Evolutionary conservation across 2,888 invertebrate species (phyloP).

Genomic region (Beris morrisii): DNA sequence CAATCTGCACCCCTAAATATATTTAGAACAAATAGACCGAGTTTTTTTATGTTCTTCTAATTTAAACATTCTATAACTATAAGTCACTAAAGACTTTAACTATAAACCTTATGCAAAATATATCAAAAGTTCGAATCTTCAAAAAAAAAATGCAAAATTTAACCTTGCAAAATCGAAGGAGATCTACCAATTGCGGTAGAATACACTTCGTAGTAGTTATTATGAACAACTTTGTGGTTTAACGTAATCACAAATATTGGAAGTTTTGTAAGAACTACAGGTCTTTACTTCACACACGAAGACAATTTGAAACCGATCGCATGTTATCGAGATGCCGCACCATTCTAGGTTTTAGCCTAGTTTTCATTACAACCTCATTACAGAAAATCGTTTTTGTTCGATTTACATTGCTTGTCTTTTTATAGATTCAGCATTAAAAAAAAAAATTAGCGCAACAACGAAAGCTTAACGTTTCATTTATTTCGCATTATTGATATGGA

Average conservation of each 20-base stretch:
- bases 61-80: too few species aligned
- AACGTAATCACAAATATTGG: constrained; percentile 8
- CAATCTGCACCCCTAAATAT: too few species aligned
- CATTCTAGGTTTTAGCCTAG: constrained; percentile 19
- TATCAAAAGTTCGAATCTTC: background rate
- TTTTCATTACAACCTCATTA: background rate
- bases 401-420: background rate
- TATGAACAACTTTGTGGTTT: constrained; percentile 19
- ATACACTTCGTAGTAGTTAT: background rate
- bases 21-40: too few species aligned
- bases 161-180: constrained; percentile 12
- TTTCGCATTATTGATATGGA: too few species aligned
- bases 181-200: constrained; percentile 7
- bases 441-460: too few species aligned
- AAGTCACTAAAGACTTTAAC: too few species aligned
- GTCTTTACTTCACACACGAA: background rate
- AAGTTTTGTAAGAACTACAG: constrained; percentile 16
- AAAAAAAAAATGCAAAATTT: background rate
- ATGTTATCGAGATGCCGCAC: constrained; percentile 14
- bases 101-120: too few species aligned
- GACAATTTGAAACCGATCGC: constrained; percentile 17
- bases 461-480: too few species aligned
- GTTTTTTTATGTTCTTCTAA: too few species aligned
- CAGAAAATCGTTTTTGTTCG: background rate
- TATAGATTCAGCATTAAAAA: too few species aligned